Evolutionary conservation across 2,113 vertebrate species (phyloP), one percentile per base, ranked within the genome.

Genomic region (Chaetops frenatus): DNA sequence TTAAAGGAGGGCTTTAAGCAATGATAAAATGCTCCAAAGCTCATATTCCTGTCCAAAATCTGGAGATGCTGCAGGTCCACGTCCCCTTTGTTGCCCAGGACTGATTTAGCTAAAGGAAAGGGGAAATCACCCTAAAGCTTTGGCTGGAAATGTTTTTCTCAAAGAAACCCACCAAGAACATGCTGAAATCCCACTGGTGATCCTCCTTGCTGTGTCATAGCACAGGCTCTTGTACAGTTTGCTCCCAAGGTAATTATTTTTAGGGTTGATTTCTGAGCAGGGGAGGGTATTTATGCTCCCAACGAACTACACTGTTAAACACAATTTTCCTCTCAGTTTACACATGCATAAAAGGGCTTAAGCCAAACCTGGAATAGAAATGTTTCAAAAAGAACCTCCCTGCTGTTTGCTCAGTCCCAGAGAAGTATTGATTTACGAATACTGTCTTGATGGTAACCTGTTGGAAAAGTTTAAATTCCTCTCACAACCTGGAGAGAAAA

Each of bases 281-380:
- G 9, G 28, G 13, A 81, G 76, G 29, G 80, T n/a, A 44, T 2
- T 7, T 22, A 21, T 3, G 17, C 29, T 77, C 38, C 54, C 3
- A 1, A 12, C 0, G 0, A 70, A 42, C 42, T 11, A 31, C 0
- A 2, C 44, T 13, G 13, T 84, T 78, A 56, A 78, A 56, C 22
- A 76, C 25, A 33, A 5, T 64, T 91, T 90, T 81, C 6, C 33
- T 67, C 87, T 13, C 10, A 14, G 31, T 56, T 83, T 76, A 61
- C 27, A 17, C 21, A 29, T 0, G 0, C 2, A 1, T 58, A 16
- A 44, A 6, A 81, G 79, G 38, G 53, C 44, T 81, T 2, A 2
- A 85, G 58, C 57, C 57, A 85, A 87, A 78, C 11, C n/a, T 42
- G 53, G 45, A 72, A 57, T 4, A 88, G 57, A 71, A 85, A 69